Evolutionary conservation across 2,797 vertebrate genomes (phyloP).

Genomic region (Ptychobarbus kaznakovi): DNA sequence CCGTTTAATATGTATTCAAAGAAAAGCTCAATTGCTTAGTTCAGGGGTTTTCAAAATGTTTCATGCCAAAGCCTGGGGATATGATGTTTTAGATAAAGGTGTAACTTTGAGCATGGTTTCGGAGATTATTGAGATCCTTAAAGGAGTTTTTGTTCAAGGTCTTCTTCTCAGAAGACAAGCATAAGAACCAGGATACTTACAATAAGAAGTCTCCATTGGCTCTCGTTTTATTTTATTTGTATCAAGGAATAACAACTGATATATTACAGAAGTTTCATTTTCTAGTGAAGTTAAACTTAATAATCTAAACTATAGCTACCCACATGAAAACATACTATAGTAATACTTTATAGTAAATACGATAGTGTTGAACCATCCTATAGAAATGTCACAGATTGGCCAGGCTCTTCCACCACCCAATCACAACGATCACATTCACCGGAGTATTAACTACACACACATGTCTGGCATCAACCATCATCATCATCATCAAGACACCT

Average conservation of each 20-base stretch:
- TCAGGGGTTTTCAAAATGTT: background rate
- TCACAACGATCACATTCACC: too few relatives aligned
- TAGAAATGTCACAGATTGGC: too few relatives aligned
- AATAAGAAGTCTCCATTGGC: background rate
- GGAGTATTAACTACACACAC: too few relatives aligned
- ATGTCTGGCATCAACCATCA: too few relatives aligned
- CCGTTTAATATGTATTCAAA: background rate
- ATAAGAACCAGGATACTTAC: background rate
- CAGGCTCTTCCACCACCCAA: too few relatives aligned
- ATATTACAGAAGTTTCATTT: background rate
- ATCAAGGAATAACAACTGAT: background rate
- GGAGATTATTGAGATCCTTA: background rate
- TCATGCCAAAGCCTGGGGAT: background rate
- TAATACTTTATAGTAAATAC: too few relatives aligned
- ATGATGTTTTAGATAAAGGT: background rate
- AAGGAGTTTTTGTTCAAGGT: background rate
- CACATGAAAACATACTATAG: too few relatives aligned
- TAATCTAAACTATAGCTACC: too few relatives aligned
- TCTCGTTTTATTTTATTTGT: background rate
- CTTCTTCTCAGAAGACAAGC: background rate
- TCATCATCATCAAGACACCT: too few relatives aligned
- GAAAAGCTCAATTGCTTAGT: background rate
- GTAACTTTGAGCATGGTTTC: background rate
- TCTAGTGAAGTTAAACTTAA: background rate
- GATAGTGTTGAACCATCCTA: too few relatives aligned